Evolutionary conservation across 2,797 vertebrate genomes (phyloP).

Genomic region (Urocyon cinereoargenteus): DNA sequence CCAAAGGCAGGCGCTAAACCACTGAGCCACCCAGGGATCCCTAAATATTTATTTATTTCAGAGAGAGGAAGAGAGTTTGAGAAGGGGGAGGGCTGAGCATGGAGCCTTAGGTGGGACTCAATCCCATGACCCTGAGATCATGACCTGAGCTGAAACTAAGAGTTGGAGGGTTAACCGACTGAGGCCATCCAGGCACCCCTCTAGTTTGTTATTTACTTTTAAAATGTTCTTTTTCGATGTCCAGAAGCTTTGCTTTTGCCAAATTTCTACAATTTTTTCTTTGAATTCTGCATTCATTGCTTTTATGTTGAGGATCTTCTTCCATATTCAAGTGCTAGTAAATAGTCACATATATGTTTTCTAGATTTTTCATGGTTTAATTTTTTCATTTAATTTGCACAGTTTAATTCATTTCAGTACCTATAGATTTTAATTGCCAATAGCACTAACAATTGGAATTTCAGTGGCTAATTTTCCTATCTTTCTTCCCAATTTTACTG

Average conservation of each 20-base stretch:
- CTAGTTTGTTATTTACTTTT: conserved; percentile 34
- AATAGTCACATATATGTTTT: background rate
- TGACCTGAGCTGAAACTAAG: background rate
- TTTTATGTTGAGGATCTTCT: conserved; percentile 16
- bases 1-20: too few species aligned
- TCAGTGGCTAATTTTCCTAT: background rate
- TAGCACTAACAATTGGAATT: background rate
- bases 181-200: background rate
- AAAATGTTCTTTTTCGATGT: background rate
- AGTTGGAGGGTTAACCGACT: background rate
- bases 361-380: background rate
- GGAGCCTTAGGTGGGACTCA: background rate
- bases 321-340: background rate
- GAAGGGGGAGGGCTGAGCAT: background rate
- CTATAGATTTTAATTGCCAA: background rate
- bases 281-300: background rate
- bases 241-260: background rate
- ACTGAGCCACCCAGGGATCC: too few species aligned
- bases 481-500: background rate
- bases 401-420: background rate
- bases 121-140: background rate
- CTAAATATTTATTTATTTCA: background rate
- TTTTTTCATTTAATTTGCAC: background rate
- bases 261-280: background rate
- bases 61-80: background rate